A percentile compares a stretch with the other conserved stretches of the same genome.
Evolutionary conservation across 2,797 vertebrate genomes (phyloP).

Genomic region (Melanotaenia parkinsoni): DNA sequence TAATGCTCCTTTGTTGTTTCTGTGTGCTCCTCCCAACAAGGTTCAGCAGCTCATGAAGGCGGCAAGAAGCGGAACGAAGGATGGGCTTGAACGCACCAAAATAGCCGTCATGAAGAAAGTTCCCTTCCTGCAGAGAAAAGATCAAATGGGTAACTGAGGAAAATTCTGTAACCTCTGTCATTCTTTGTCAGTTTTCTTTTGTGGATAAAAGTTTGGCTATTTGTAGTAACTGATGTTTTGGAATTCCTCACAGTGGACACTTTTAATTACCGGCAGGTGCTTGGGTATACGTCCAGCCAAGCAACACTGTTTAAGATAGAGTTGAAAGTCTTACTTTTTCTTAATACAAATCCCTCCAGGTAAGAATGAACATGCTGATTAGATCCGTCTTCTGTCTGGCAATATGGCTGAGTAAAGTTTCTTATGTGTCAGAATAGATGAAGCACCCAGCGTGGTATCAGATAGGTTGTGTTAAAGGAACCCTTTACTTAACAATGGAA

Average conservation of each 20-base stretch:
- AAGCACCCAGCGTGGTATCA: slow-evolving; percentile 6
- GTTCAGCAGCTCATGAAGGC: slow-evolving; percentile 98
- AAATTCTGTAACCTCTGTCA: slow-evolving; percentile 24
- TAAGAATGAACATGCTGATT: slow-evolving; percentile 44
- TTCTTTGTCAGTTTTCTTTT: slow-evolving; percentile 26
- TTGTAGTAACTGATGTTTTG: slow-evolving; percentile 35
- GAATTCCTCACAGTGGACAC: slow-evolving; percentile 34
- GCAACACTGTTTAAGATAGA: slow-evolving; percentile 38
- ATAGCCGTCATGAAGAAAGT: slow-evolving; percentile 94
- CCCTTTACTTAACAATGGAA: slow-evolving; percentile 32
- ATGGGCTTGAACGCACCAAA: slow-evolving; percentile 94
- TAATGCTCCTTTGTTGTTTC: slow-evolving; percentile 51
- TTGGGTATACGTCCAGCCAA: slow-evolving; percentile 41
- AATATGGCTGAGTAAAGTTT: slow-evolving; percentile 26
- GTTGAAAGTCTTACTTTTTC: slow-evolving; percentile 44
- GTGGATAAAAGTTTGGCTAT: slow-evolving; percentile 27
- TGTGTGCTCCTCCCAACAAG: slow-evolving; percentile 75
- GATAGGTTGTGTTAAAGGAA: slow-evolving; percentile 39
- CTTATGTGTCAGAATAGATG: slow-evolving; percentile 30
- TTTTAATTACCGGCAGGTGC: slow-evolving; percentile 50
- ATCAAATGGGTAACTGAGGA: slow-evolving; percentile 82
- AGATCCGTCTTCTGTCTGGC: slow-evolving; percentile 32
- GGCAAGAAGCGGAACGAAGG: slow-evolving; percentile 92
- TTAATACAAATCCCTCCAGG: slow-evolving; percentile 53
- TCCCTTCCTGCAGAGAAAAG: slow-evolving; percentile 92